Evolutionary conservation across 2,797 vertebrate species (phyloP).

Genomic region (Columba guinea): DNA sequence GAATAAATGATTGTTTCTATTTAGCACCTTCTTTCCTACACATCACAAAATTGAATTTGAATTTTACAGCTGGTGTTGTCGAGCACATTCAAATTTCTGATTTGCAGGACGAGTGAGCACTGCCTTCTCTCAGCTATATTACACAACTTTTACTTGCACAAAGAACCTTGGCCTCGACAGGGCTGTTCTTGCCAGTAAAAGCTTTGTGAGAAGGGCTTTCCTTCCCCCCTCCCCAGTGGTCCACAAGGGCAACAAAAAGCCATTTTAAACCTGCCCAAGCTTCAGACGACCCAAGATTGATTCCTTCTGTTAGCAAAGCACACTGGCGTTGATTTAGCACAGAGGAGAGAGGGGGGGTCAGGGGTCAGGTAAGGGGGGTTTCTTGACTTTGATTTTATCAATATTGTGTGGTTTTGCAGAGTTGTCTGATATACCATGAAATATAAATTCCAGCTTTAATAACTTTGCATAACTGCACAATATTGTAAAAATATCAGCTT

Average conservation of each 20-base stretch:
- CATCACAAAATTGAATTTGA: background rate
- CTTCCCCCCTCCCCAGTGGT: background rate
- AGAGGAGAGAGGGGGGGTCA: background rate
- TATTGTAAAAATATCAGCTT: slow-evolving; percentile 17
- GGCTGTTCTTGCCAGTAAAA: background rate
- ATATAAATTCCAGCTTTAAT: background rate
- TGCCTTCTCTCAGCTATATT: background rate
- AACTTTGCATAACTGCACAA: slow-evolving; percentile 38
- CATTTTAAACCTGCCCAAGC: background rate
- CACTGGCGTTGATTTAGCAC: background rate
- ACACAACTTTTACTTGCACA: background rate
- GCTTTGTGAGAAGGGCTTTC: background rate
- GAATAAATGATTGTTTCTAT: background rate
- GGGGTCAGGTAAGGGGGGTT: background rate
- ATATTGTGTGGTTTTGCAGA: slow-evolving; percentile 50
- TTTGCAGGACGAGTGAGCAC: background rate
- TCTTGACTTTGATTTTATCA: background rate
- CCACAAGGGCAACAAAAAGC: background rate
- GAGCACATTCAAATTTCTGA: background rate
- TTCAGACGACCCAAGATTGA: background rate
- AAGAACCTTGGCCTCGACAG: background rate
- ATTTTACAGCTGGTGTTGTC: background rate
- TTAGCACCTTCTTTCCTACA: background rate
- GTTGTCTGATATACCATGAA: background rate
- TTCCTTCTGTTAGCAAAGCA: background rate